Evolutionary conservation across 2,888 invertebrate genomes (phyloP).

Genomic region (Nomada ruficornis): DNA sequence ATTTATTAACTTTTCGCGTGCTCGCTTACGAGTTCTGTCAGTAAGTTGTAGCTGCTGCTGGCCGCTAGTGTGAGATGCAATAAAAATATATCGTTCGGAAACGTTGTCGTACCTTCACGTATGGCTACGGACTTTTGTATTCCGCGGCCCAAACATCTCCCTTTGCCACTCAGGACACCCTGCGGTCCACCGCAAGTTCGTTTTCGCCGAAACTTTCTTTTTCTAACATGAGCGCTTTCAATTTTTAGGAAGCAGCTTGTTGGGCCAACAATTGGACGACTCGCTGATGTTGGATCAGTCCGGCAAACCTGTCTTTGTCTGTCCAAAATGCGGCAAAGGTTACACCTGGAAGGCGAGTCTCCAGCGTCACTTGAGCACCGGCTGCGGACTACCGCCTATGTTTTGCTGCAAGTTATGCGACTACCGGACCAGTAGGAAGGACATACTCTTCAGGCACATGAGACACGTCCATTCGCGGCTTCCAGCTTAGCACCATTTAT

Average conservation of each 20-base stretch:
- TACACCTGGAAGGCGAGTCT: conserved; percentile 82
- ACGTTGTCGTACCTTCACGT: conserved; percentile 1
- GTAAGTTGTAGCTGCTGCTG: conserved; percentile 19
- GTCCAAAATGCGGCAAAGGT: conserved; percentile 81
- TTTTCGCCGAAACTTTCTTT: too few species aligned
- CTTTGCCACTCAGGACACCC: too few species aligned
- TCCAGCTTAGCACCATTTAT: conserved; percentile 22
- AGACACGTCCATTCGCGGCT: conserved; percentile 60
- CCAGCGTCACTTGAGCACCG: conserved; percentile 83
- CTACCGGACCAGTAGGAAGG: conserved; percentile 75
- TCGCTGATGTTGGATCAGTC: conserved; percentile 27
- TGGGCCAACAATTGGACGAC: conserved; percentile 43
- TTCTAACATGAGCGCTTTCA: conserved; percentile 52
- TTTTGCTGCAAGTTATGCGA: conserved; percentile 75
- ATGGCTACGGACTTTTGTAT: neutral
- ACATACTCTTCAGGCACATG: conserved; percentile 76
- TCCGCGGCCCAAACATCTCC: neutral
- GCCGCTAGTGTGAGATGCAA: conserved; percentile 1
- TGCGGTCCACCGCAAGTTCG: too few species aligned
- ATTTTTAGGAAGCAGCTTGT: conserved; percentile 62
- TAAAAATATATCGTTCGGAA: conserved; percentile 43
- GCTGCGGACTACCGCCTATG: conserved; percentile 80
- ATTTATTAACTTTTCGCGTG: neutral
- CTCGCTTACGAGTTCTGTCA: neutral
- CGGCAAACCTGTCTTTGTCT: conserved; percentile 65